Evolutionary conservation across 1,140 invertebrate genomes (phyloP).

Genomic region (Drosophila repletoides): DNA sequence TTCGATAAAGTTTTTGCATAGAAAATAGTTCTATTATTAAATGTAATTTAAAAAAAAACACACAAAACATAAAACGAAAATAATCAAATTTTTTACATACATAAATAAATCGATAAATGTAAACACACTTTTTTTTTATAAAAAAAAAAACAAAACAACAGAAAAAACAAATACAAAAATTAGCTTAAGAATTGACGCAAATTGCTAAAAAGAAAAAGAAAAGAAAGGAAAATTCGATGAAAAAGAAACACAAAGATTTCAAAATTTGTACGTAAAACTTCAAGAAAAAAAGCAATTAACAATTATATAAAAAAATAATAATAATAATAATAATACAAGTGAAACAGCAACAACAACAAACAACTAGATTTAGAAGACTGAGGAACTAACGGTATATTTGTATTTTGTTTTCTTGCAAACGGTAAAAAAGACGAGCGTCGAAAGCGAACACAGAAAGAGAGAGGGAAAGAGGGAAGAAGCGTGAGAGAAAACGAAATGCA

Average conservation of each 20-base stretch:
- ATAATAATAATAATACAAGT: constrained; percentile 44
- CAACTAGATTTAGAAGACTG: constrained; percentile 80
- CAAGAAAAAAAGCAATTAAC: constrained; percentile 44
- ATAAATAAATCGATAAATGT: constrained; percentile 76
- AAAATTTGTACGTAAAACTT: constrained; percentile 76
- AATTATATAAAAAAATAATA: constrained; percentile 10
- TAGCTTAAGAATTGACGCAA: constrained; percentile 34
- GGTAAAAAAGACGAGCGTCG: constrained; percentile 24
- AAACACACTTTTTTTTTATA: constrained; percentile 72
- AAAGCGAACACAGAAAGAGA: not conserved
- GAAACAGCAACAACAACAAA: constrained; percentile 61
- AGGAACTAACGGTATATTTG: constrained; percentile 57
- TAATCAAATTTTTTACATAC: constrained; percentile 79
- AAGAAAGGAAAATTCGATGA: constrained; percentile 8
- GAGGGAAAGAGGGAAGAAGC: constrained; percentile 12
- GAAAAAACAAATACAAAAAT: too few species aligned
- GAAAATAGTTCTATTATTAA: constrained; percentile 71
- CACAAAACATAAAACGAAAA: constrained; percentile 48
- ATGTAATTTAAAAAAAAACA: constrained; percentile 59
- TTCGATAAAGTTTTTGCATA: constrained; percentile 51
- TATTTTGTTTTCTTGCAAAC: constrained; percentile 28
- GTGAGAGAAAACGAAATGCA: constrained; percentile 12
- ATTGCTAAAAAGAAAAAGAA: too few species aligned
- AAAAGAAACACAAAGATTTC: constrained; percentile 5
- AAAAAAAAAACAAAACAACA: constrained; percentile 15